Percentiles rank a stretch among this genome's conserved stretches.
phyloP scores from a whole-genome alignment of 2,888 invertebrate genomes.

The Steinernema scapterisci region DNA sequence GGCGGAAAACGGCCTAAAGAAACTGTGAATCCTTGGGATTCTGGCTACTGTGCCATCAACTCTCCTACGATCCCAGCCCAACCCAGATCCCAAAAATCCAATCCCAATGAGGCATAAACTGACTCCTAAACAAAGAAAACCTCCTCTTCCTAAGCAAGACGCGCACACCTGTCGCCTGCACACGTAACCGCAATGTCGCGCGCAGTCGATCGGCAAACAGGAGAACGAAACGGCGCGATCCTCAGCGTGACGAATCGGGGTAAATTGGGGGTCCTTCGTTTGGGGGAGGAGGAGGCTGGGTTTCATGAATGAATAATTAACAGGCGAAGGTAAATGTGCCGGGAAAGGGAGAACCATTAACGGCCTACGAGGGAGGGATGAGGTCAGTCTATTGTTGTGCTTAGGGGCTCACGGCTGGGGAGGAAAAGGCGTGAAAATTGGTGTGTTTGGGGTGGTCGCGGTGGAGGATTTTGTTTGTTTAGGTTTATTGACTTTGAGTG shows the following conservation, averaged over 20 bases:
- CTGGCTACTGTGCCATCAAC: too few species aligned
- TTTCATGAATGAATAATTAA: conserved; percentile 28
- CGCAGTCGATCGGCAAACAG: neutral
- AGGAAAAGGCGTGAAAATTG: too few species aligned
- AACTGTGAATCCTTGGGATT: neutral
- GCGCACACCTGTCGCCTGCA: conserved; percentile 11
- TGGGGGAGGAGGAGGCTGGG: neutral
- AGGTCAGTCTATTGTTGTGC: neutral
- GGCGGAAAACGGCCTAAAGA: neutral
- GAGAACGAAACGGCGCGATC: neutral
- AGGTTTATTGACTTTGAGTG: too few species aligned
- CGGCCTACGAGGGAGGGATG: neutral
- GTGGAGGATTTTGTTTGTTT: too few species aligned
- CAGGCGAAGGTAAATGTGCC: conserved; percentile 17
- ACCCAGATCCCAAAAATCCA: neutral
- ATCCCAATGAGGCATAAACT: neutral
- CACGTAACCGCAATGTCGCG: neutral
- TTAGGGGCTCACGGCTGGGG: too few species aligned
- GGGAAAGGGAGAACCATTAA: neutral
- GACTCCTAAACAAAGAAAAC: neutral
- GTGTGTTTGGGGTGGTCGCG: too few species aligned
- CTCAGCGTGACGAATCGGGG: neutral
- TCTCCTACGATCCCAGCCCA: too few species aligned
- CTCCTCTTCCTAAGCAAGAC: neutral
- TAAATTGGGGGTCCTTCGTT: too few species aligned